Evolutionary conservation across 1,140 invertebrate species (phyloP), one percentile per base, ranked within the genome.

Genomic region (Carposina sasakii): DNA sequence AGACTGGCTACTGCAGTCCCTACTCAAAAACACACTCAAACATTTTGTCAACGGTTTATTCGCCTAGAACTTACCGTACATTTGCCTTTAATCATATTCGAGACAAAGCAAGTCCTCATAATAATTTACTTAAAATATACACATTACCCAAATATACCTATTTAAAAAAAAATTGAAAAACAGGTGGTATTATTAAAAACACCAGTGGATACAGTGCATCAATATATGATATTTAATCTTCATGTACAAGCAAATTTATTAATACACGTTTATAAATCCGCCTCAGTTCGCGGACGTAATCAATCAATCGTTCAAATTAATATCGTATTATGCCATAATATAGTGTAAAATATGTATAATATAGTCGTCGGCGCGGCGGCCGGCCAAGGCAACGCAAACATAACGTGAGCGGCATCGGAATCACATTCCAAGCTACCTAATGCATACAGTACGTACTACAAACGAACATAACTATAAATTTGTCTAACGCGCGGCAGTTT

Each of bases 141-240:
- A 79, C 66, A 73, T 81, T 76, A 76, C 74, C 75, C 76, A 81
- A 79, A 78, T 81, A 78, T 72, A 79, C 67, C 69, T 78, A 77
- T 60, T 63, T 71, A 67, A 72, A 71, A 71, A 75, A 66, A 52
- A 64, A 71, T 67, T 68, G 59, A 76, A 73, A 69, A 68, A 60
- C 62, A 75, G 75, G 76, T 78, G 76, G 76, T 71, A 71, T 75
- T 72, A 75, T 75, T 83, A 83, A 83, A 81, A 84, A 81, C 72
- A 79, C 72, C 76, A 81, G 67, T 69, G 60, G 60, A 53, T 81
- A 81, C 71, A 78, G 81, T 84, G 81, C 81, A 79, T 84, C 75
- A 81, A 81, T 81, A 84, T 81, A 81, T 84, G 81, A 76, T 81
- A 84, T 81, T 81, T 81, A 81, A 81, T 84, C 63, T 77, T 81